Conservation (phyloP, 2,113 vertebrate species). For the Clarias batrachus region DNA sequence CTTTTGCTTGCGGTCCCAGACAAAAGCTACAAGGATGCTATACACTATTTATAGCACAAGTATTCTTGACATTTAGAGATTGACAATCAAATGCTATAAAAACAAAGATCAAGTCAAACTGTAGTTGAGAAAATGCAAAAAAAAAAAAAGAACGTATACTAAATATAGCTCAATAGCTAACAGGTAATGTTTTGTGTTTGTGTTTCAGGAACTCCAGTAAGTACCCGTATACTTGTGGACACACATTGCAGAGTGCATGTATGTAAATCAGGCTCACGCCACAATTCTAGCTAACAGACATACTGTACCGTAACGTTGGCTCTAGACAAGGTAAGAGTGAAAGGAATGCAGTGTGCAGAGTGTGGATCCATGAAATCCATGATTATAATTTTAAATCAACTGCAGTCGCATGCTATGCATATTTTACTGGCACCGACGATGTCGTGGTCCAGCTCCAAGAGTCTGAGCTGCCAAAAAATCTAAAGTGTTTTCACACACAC, state of each 20-base stretch:
- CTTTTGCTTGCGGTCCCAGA: too few relatives aligned
- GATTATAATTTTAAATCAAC: neutral
- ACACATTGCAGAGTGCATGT: constrained; percentile 40
- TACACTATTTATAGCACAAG: neutral
- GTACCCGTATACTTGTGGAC: constrained; percentile 35
- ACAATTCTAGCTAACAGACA: constrained; percentile 18
- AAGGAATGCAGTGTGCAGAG: neutral
- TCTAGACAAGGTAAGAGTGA: constrained; percentile 47
- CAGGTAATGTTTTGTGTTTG: constrained; percentile 38
- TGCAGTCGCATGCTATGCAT: neutral
- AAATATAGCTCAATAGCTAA: neutral
- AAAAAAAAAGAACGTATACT: neutral
- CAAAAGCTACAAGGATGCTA: neutral
- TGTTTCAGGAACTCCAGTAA: constrained; percentile 59
- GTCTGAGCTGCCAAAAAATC: neutral
- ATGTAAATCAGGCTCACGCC: constrained; percentile 16
- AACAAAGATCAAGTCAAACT: neutral
- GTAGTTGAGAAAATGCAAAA: neutral
- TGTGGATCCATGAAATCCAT: constrained; percentile 9
- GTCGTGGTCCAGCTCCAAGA: neutral
- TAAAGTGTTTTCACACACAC: neutral
- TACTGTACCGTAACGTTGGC: neutral
- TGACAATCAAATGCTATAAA: neutral
- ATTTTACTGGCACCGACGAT: neutral
- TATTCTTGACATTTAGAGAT: too few relatives aligned